Evolutionary conservation across 2,888 invertebrate species (phyloP).

Genomic region (Lumbricus terrestris): DNA sequence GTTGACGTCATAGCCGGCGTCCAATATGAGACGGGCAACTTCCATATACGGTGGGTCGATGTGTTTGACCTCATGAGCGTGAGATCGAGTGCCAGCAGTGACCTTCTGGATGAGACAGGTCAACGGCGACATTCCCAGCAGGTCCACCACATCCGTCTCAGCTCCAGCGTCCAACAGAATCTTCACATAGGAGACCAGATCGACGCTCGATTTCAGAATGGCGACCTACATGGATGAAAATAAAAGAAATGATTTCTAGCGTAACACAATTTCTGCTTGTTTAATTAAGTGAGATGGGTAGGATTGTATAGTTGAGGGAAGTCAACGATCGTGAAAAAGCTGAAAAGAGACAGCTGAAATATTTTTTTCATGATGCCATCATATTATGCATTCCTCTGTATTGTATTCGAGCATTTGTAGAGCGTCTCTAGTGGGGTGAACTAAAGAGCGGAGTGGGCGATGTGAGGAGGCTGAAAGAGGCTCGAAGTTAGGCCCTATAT

Average conservation of each 20-base stretch:
- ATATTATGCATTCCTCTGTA: no score
- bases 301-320: no score
- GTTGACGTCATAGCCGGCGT: constrained; percentile 21
- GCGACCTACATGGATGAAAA: constrained; percentile 41
- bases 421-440: no score
- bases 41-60: not conserved
- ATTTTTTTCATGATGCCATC: no score
- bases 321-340: no score
- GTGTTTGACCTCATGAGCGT: not conserved
- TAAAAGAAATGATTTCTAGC: no score
- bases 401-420: no score
- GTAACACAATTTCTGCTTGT: no score
- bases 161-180: constrained; percentile 44
- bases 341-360: no score
- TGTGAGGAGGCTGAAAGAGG: no score
- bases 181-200: constrained; percentile 36
- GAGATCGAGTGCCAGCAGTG: not conserved
- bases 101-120: constrained; percentile 42
- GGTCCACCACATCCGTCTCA: constrained; percentile 44
- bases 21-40: constrained; percentile 20
- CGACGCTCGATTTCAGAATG: constrained; percentile 36
- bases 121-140: constrained; percentile 44
- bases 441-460: no score
- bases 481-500: not conserved
- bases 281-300: no score